A percentile compares a stretch with the other conserved stretches of the same genome.
Conservation (phyloP, 2,113 vertebrate genomes). For the Python bivittatus region DNA sequence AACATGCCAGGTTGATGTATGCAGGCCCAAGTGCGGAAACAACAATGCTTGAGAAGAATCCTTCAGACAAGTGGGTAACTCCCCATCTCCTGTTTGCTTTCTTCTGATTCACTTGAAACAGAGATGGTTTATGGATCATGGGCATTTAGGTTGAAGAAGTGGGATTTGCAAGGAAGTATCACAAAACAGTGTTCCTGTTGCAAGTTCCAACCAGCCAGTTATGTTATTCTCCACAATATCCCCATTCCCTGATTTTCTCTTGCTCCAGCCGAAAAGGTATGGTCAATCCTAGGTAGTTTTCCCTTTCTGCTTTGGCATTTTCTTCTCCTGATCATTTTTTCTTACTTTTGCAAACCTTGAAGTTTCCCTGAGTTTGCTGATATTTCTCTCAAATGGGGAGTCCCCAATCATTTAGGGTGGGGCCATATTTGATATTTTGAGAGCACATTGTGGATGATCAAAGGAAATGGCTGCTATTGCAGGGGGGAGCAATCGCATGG, state of each 20-base stretch:
- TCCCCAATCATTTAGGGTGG: neutral
- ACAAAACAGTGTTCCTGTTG: neutral
- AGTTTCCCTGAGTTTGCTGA: neutral
- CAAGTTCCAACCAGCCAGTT: no score
- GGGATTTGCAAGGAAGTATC: neutral
- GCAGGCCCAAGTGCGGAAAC: neutral
- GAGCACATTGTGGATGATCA: no score
- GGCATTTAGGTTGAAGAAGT: neutral
- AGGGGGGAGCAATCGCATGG: no score
- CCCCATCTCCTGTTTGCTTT: neutral
- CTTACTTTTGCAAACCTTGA: neutral
- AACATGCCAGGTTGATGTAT: neutral
- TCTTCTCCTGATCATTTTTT: neutral
- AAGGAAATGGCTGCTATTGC: neutral
- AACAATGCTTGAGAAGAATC: neutral
- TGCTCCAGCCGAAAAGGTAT: neutral
- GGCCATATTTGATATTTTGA: neutral
- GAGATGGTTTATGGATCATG: neutral
- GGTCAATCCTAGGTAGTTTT: neutral
- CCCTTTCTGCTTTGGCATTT: neutral
- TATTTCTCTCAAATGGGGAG: neutral
- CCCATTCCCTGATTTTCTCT: neutral
- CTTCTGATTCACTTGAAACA: neutral
- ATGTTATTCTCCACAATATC: neutral
- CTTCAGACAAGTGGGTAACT: neutral